These are phyloP conservation scores for Nezara viridula DNA, from an alignment of 2,888 invertebrate species.

Conservation along the genomic window DNA sequence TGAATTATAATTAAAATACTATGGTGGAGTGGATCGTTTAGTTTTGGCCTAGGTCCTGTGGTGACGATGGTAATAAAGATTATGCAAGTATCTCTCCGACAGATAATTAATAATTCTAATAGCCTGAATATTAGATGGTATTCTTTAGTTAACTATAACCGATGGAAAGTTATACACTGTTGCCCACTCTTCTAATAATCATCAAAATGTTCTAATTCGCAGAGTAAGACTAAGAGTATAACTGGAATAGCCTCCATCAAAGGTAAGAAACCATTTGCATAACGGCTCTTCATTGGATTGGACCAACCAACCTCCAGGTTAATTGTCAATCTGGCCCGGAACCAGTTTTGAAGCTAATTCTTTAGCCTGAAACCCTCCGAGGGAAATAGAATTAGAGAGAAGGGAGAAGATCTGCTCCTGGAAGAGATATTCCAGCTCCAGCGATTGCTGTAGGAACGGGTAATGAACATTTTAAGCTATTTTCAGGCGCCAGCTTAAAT, in stretches of 20 bases:
- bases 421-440: neutral
- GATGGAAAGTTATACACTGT: neutral
- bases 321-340: neutral
- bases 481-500: constrained; percentile 17
- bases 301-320: neutral
- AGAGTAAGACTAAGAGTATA: neutral
- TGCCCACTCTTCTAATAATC: neutral
- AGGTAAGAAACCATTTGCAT: neutral
- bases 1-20: too few relatives aligned
- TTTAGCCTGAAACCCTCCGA: neutral
- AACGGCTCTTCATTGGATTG: neutral
- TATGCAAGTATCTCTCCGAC: too few relatives aligned
- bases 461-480: constrained; percentile 35
- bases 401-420: neutral
- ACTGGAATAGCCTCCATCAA: neutral
- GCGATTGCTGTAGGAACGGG: neutral
- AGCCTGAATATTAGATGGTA: too few relatives aligned
- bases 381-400: constrained; percentile 12
- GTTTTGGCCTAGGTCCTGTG: too few relatives aligned
- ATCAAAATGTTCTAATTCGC: neutral
- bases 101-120: too few relatives aligned
- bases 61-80: too few relatives aligned
- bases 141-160: too few relatives aligned
- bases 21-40: too few relatives aligned
- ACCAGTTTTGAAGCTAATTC: constrained; percentile 16